Percentiles rank a stretch among this genome's conserved stretches.
Evolutionary conservation across 2,888 invertebrate genomes (phyloP).

Genomic region (Mesorhabditis spiculigera): DNA sequence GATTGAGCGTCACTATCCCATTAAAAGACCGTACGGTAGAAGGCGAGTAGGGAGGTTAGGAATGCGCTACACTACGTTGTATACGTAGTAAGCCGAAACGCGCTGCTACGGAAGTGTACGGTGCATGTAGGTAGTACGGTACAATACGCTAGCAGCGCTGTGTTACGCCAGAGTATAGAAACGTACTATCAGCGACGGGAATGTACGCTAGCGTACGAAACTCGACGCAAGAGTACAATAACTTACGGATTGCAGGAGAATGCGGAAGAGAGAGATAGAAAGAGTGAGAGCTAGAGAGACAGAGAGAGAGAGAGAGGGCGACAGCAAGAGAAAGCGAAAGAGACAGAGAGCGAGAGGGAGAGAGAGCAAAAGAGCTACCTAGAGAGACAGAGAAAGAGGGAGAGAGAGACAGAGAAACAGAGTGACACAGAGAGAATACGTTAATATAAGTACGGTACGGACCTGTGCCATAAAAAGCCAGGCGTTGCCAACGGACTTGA

Average conservation of each 20-base stretch:
- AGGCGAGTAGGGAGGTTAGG: no score
- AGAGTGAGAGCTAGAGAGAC: no score
- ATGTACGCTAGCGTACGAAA: no score
- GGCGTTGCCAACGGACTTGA: slow-evolving; percentile 31
- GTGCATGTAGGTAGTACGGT: no score
- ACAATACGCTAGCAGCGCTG: no score
- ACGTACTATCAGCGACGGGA: no score
- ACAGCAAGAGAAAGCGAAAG: no score
- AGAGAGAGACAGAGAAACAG: neutral
- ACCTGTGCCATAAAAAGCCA: slow-evolving; percentile 32
- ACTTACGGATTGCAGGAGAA: slow-evolving; percentile 13
- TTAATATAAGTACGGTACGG: neutral
- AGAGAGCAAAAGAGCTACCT: neutral
- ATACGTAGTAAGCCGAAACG: neutral
- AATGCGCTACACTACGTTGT: neutral
- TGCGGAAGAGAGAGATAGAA: no score
- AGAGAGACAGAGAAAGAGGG: neutral
- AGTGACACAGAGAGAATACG: neutral
- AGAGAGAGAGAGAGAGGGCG: no score
- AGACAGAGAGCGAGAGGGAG: no score
- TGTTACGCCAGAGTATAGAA: no score
- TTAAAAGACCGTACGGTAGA: neutral
- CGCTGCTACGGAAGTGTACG: neutral
- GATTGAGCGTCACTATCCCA: neutral
- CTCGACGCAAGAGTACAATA: neutral